Evolutionary conservation across 2,113 vertebrate genomes (phyloP).

Genomic region (Apteryx owenii): DNA sequence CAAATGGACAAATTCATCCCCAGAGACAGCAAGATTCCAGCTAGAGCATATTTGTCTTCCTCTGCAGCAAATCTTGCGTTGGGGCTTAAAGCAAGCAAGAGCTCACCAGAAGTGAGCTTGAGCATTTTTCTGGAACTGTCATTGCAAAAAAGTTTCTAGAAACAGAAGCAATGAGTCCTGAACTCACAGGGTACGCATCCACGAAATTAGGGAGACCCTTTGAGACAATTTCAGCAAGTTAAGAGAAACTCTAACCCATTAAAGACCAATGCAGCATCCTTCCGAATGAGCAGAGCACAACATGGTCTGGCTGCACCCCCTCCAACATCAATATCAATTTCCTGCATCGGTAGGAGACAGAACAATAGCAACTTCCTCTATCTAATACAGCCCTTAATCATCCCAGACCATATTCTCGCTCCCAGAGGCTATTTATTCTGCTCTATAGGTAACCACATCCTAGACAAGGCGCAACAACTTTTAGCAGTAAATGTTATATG

Average conservation of each 20-base stretch:
- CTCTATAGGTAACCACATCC: not conserved
- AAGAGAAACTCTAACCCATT: not conserved
- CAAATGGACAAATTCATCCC: slow-evolving; percentile 64
- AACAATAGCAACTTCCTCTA: slow-evolving; percentile 35
- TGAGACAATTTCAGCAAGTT: not conserved
- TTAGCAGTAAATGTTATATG: not conserved
- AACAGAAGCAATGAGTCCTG: not conserved
- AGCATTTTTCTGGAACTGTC: not conserved
- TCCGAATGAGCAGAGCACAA: not conserved
- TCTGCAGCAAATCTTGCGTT: not conserved
- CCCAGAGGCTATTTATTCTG: not conserved
- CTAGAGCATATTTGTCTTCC: slow-evolving; percentile 39
- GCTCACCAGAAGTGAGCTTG: not conserved
- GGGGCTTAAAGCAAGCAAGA: slow-evolving; percentile 19
- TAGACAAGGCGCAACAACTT: not conserved
- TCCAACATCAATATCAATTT: slow-evolving; percentile 51
- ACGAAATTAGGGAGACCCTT: not conserved
- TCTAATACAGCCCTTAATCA: not conserved
- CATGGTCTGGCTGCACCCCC: not conserved
- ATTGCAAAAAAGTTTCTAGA: not conserved
- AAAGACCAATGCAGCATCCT: not conserved
- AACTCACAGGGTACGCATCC: accelerated
- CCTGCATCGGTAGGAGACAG: slow-evolving; percentile 16
- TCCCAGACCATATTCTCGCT: slow-evolving; percentile 21
- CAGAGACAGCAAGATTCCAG: slow-evolving; percentile 41